phyloP scores from a whole-genome alignment of 1,140 invertebrate genomes.

The Portunus trituberculatus region DNA sequence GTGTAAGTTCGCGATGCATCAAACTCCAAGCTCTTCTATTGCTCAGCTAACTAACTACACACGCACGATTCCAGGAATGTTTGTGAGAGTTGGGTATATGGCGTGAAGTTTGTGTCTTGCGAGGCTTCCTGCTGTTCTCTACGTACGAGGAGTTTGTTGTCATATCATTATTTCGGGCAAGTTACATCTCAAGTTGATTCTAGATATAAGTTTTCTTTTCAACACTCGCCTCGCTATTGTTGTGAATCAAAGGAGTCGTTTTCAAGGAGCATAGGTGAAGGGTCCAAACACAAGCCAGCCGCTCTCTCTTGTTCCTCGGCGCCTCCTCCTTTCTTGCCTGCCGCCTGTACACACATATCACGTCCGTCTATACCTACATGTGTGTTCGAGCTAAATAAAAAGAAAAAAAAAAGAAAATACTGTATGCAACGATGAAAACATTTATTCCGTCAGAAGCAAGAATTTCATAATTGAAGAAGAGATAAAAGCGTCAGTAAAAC shows the following conservation, averaged over 20 bases:
- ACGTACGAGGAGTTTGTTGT: background rate
- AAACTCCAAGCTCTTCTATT: too few species aligned
- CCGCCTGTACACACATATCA: background rate
- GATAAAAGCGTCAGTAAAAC: too few species aligned
- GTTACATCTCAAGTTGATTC: background rate
- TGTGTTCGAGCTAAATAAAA: too few species aligned
- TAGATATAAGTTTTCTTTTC: constrained; percentile 24
- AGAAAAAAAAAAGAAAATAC: too few species aligned
- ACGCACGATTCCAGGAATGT: background rate
- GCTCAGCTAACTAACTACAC: too few species aligned
- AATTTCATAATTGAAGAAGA: too few species aligned
- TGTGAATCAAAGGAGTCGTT: background rate
- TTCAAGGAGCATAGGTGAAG: background rate
- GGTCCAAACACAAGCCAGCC: background rate
- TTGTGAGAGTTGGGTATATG: background rate
- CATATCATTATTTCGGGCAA: background rate
- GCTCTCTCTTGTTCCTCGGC: background rate
- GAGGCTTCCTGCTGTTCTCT: background rate
- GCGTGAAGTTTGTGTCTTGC: background rate
- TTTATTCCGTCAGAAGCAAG: too few species aligned
- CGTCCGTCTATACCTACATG: background rate
- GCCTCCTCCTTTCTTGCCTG: background rate
- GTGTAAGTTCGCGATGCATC: too few species aligned
- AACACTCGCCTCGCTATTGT: background rate
- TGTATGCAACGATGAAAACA: too few species aligned